phyloP scores from a whole-genome alignment of 2,113 vertebrate genomes.

The Climacteris rufus region DNA sequence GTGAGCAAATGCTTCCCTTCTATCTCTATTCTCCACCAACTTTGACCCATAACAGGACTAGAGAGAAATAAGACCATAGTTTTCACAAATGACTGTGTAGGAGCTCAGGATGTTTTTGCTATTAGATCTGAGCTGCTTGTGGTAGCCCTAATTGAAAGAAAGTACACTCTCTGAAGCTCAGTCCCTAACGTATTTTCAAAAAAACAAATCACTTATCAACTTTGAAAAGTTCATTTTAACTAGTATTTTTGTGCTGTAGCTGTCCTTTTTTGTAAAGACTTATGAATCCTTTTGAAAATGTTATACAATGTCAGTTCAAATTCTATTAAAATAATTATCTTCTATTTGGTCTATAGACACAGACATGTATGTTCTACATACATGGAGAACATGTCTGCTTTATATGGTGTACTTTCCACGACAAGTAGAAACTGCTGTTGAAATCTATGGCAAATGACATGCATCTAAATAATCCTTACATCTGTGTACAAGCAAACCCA shows the following conservation, averaged over 20 bases:
- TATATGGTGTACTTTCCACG: neutral
- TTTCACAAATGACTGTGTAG: neutral
- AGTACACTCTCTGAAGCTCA: neutral
- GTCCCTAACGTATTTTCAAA: neutral
- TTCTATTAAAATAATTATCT: neutral
- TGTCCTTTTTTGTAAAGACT: neutral
- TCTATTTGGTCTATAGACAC: neutral
- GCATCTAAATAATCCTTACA: neutral
- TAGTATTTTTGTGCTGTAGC: neutral
- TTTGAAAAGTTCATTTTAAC: neutral
- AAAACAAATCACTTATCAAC: neutral
- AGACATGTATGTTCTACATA: neutral
- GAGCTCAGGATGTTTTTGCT: neutral
- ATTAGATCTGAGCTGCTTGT: neutral
- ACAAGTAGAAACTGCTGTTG: neutral
- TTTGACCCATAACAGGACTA: neutral
- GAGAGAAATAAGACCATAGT: neutral
- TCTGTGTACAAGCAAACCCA: neutral
- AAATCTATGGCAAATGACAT: neutral
- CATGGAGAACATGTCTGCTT: neutral
- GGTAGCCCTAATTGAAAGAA: neutral
- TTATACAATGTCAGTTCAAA: neutral
- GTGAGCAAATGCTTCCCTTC: neutral
- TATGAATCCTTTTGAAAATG: neutral
- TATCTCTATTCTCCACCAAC: neutral